phyloP scores from a whole-genome alignment of 2,113 vertebrate genomes.

The Physeter macrocephalus region DNA sequence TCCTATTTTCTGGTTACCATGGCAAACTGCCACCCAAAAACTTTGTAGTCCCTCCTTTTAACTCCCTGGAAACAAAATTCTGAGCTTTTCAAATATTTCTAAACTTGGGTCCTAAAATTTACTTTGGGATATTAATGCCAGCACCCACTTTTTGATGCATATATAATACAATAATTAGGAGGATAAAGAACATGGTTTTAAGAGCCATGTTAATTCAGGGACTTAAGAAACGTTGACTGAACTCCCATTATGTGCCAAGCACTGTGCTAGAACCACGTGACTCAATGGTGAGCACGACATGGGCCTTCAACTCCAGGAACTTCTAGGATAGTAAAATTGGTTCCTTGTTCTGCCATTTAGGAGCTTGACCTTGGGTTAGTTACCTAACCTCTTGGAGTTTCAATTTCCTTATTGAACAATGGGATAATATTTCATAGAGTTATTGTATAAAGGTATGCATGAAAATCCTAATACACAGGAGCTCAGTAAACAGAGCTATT shows the following conservation, averaged over 20 bases:
- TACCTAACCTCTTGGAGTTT: background rate
- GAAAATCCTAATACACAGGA: background rate
- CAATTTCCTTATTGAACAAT: background rate
- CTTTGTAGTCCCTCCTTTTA: background rate
- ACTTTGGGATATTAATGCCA: background rate
- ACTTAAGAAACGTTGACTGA: background rate
- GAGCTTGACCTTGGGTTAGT: background rate
- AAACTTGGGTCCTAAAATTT: background rate
- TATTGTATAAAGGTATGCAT: background rate
- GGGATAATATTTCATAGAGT: background rate
- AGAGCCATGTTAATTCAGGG: background rate
- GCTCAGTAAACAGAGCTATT: background rate
- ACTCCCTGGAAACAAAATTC: background rate
- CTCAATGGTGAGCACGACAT: background rate
- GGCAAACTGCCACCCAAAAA: background rate
- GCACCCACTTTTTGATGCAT: background rate
- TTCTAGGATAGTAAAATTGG: background rate
- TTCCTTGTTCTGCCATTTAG: background rate
- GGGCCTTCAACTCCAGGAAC: background rate
- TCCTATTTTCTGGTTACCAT: background rate
- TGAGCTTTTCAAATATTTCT: background rate
- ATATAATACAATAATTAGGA: background rate
- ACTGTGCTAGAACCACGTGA: background rate
- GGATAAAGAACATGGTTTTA: background rate
- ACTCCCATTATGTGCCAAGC: background rate